These are phyloP conservation scores for Platycercus adscitus DNA, from an alignment of 2,113 vertebrate species.

Conservation along the genomic window DNA sequence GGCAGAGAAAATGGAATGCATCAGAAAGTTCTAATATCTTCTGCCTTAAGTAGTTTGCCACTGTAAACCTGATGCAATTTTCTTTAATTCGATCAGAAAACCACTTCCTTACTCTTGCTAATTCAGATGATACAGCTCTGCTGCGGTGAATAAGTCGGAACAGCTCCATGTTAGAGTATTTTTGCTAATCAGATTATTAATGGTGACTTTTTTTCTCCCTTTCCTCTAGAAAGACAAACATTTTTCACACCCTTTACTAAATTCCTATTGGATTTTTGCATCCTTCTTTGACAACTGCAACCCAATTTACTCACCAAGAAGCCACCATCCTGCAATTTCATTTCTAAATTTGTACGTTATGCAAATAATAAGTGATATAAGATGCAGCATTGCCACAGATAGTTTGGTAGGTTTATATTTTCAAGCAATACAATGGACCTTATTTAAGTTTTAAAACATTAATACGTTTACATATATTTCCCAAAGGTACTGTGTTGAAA, in stretches of 20 bases:
- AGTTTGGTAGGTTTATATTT: not conserved
- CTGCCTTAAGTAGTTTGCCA: slow-evolving; percentile 4
- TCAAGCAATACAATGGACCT: not conserved
- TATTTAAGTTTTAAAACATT: slow-evolving; percentile 31
- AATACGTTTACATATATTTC: not conserved
- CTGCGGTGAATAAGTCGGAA: not conserved
- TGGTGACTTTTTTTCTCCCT: not conserved
- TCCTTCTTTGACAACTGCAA: not conserved
- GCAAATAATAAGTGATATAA: not conserved
- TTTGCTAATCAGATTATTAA: not conserved
- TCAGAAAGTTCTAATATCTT: not conserved
- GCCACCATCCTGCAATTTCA: not conserved
- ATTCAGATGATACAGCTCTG: not conserved
- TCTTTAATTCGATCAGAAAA: slow-evolving; percentile 18
- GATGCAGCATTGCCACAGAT: not conserved
- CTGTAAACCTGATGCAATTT: not conserved
- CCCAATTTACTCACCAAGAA: not conserved
- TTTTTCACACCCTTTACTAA: not conserved
- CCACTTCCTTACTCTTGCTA: not conserved
- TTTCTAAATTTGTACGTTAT: not conserved
- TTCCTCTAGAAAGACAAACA: not conserved
- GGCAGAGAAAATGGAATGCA: not conserved
- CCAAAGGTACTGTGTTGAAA: not conserved
- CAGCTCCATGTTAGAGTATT: not conserved
- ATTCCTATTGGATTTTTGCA: not conserved